These are phyloP conservation scores for Drosophila mettleri DNA, from an alignment of 2,888 invertebrate species.

Conservation along the genomic window DNA sequence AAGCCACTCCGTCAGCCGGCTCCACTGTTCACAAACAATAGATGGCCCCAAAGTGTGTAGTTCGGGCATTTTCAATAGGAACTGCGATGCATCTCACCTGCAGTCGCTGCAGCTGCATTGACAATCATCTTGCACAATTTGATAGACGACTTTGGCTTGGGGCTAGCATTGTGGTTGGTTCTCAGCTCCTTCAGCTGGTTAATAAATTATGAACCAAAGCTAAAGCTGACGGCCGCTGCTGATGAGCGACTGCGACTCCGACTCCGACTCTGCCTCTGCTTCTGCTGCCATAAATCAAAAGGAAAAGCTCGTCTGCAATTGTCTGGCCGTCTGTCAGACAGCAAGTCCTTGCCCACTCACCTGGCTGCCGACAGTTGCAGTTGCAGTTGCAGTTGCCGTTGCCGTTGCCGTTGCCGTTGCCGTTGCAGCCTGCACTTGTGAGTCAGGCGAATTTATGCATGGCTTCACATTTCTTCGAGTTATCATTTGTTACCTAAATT, in stretches of 20 bases:
- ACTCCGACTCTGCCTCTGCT: conserved; percentile 9
- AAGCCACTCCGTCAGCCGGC: conserved; percentile 10
- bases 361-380: conserved; percentile 37
- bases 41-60: conserved; percentile 3
- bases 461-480: conserved; percentile 83
- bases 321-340: conserved; percentile 52
- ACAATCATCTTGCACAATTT: conserved; percentile 21
- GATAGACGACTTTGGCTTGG: conserved; percentile 33
- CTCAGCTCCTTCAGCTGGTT: conserved; percentile 44
- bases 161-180: conserved; percentile 11
- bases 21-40: conserved; percentile 7
- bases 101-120: conserved; percentile 27
- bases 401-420: conserved; percentile 31
- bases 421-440: conserved; percentile 46
- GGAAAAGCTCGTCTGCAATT: conserved; percentile 73
- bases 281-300: conserved; percentile 80
- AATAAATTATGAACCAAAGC: conserved; percentile 78
- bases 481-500: conserved; percentile 81
- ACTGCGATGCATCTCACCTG: conserved; percentile 24
- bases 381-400: conserved; percentile 31
- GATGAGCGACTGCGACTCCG: conserved; percentile 57
- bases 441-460: conserved; percentile 80
- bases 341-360: conserved; percentile 35
- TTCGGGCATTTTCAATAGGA: conserved; percentile 17
- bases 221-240: conserved; percentile 71